These are phyloP conservation scores for Eustalomyia histrio DNA, from an alignment of 2,888 invertebrate species.

Conservation along the genomic window DNA sequence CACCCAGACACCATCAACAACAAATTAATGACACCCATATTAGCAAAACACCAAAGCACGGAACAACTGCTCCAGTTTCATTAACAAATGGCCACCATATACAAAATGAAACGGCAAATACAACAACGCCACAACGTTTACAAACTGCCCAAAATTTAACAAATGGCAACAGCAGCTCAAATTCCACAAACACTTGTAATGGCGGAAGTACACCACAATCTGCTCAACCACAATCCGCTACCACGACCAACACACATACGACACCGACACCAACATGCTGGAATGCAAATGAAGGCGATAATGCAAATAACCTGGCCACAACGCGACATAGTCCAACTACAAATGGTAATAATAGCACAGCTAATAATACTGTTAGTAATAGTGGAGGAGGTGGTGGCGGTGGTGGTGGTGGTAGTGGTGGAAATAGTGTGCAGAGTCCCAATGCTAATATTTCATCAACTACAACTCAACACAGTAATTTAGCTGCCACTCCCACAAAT, in stretches of 20 bases:
- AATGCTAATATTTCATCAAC: constrained; percentile 65
- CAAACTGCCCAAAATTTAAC: constrained; percentile 73
- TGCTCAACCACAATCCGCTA: constrained; percentile 70
- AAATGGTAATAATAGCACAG: constrained; percentile 65
- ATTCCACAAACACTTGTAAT: constrained; percentile 69
- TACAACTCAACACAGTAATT: constrained; percentile 47
- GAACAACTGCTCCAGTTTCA: constrained; percentile 63
- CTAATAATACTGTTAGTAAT: constrained; percentile 8
- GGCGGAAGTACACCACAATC: constrained; percentile 65
- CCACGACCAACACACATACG: constrained; percentile 39
- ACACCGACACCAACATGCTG: constrained; percentile 45
- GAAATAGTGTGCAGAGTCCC: constrained; percentile 64
- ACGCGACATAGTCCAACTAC: constrained; percentile 64
- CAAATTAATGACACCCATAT: constrained; percentile 39
- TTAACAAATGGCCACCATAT: constrained; percentile 66
- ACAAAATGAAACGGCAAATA: constrained; percentile 50
- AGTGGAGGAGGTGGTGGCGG: not conserved
- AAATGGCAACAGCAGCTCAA: constrained; percentile 52
- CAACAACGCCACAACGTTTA: constrained; percentile 65
- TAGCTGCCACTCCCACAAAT: constrained; percentile 50
- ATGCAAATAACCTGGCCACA: constrained; percentile 11
- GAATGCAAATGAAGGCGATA: constrained; percentile 63
- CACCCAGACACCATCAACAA: constrained; percentile 52
- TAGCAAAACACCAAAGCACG: constrained; percentile 73
- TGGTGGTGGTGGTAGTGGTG: constrained; percentile 21